Evolutionary conservation across 2,113 vertebrate species (phyloP).

Genomic region (Tringa solitaria): DNA sequence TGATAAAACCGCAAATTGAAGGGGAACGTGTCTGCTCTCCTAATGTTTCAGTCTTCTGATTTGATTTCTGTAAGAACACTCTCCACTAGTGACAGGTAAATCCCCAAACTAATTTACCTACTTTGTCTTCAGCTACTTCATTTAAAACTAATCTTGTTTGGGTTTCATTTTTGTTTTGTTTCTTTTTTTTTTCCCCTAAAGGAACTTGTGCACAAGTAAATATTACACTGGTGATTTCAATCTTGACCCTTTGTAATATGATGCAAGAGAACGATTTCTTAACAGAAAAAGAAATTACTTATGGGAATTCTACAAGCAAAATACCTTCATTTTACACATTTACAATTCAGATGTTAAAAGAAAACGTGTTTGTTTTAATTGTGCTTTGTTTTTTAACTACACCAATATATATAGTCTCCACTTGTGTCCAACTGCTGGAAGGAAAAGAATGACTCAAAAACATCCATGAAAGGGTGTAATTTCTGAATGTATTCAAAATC

Average conservation of each 20-base stretch:
- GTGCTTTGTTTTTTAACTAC: neutral
- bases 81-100: neutral
- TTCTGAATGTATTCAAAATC: neutral
- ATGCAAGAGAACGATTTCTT: neutral
- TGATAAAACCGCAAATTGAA: neutral
- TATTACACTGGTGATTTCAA: neutral
- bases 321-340: neutral
- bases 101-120: slow-evolving; percentile 25
- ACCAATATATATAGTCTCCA: neutral
- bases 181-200: neutral
- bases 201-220: neutral
- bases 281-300: neutral
- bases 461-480: neutral
- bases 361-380: neutral
- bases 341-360: neutral
- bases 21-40: neutral
- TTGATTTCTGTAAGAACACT: neutral
- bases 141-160: slow-evolving; percentile 11
- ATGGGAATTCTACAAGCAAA: neutral
- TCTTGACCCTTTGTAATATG: neutral
- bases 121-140: slow-evolving; percentile 22
- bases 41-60: neutral
- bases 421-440: neutral
- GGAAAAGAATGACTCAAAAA: neutral
- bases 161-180: neutral